A percentile compares a stretch with the other conserved stretches of the same genome.
These are phyloP conservation scores for Cynocephalus volans DNA, from an alignment of 2,113 vertebrate genomes.

Conservation along the genomic window DNA sequence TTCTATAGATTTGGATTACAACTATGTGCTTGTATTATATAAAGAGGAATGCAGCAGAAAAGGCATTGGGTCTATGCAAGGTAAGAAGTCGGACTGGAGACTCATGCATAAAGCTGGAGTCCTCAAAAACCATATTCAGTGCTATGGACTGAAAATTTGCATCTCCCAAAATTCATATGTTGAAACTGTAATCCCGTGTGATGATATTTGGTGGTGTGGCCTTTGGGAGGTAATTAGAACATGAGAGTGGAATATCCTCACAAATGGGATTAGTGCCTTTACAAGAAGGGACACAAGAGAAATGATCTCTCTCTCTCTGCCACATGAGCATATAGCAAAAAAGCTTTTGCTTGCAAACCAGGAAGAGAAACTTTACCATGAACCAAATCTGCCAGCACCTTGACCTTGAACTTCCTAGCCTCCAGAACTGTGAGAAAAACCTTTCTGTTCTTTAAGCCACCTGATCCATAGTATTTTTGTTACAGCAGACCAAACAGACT, in stretches of 20 bases:
- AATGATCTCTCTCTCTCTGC: not conserved
- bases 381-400: not conserved
- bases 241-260: not conserved
- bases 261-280: not conserved
- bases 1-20: not conserved
- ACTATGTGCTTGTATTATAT: not conserved
- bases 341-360: not conserved
- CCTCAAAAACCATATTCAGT: not conserved
- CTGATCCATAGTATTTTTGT: not conserved
- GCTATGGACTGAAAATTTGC: not conserved
- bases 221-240: not conserved
- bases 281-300: not conserved
- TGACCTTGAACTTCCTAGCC: not conserved
- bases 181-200: not conserved
- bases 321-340: not conserved
- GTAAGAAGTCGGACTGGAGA: not conserved
- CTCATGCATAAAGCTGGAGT: not conserved
- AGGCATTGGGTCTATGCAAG: not conserved
- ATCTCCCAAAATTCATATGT: not conserved
- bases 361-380: not conserved
- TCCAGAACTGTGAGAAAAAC: not conserved
- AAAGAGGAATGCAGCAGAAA: not conserved
- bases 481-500: not conserved
- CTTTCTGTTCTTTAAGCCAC: not conserved
- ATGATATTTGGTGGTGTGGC: not conserved